Evolutionary conservation across 2,888 invertebrate genomes (phyloP).

Genomic region (Rhagophthalmus giganteus): DNA sequence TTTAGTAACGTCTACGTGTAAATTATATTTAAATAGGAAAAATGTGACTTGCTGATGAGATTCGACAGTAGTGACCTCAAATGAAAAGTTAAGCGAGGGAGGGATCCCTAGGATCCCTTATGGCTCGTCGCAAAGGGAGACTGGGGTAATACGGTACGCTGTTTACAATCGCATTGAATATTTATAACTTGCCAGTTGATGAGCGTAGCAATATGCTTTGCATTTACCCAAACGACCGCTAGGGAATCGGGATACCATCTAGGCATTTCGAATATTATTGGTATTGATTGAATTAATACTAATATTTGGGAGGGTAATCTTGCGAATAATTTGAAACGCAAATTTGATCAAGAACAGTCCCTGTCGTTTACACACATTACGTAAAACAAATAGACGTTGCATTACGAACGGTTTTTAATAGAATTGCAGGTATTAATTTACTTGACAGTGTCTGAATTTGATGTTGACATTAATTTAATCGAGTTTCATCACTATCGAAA

Average conservation of each 20-base stretch:
- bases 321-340: conserved; percentile 55
- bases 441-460: conserved; percentile 8
- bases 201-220: conserved; percentile 57
- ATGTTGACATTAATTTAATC: conserved; percentile 9
- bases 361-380: conserved; percentile 42
- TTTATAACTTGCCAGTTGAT: conserved; percentile 58
- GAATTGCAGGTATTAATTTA: conserved; percentile 7
- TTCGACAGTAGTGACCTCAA: conserved; percentile 56
- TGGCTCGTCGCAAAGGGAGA: conserved; percentile 23
- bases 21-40: conserved; percentile 53
- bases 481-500: background rate
- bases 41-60: conserved; percentile 55
- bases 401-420: conserved; percentile 7
- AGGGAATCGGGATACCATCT: conserved; percentile 41
- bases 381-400: conserved; percentile 27
- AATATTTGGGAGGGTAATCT: conserved; percentile 57
- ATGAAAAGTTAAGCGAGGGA: conserved; percentile 47
- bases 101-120: conserved; percentile 32
- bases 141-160: conserved; percentile 39
- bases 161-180: conserved; percentile 58
- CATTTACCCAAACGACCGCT: conserved; percentile 52
- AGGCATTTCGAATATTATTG: conserved; percentile 42
- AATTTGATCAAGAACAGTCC: conserved; percentile 50
- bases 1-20: too few relatives aligned
- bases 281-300: conserved; percentile 57